Base-by-base conservation (phyloP, 2,888 invertebrate genomes). In the Troides helena region DNA sequence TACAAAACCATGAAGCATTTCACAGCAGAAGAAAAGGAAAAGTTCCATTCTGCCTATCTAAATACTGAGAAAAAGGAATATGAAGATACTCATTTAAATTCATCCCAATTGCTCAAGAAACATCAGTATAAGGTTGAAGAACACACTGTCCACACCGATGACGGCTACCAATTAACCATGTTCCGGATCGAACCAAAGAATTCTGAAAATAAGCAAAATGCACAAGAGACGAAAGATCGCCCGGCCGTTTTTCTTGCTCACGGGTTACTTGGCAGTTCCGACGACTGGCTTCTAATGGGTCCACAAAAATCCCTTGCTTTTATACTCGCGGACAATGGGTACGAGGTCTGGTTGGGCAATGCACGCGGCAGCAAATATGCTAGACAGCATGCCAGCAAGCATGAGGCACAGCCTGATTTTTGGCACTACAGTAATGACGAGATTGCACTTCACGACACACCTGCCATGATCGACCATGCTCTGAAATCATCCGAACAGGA, bases 221-320 rank as follows among this genome's bases (percentile, higher is more conserved):
- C 10, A 43, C 57, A 67, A 21, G 81, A 82, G 65, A 77, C 77
- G 46, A 77, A 75, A 68, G 80, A 80, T 60, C 83, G 80, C 67
- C 92, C 92, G 8, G 92, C 90, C 1, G 93, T 93, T 1, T 87
- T 95, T 71, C 75, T 95, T 57, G 90, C 94, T 86, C 95, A 95
- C 80, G 95, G 96, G 7, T 82, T 97, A 4, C 81, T 95, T n/a
- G 94, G 94, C 61, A 94, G 94, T 74, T 94, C 96, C 0, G 94
- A 95, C 43, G 94, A 95, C 81, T 97, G 95, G 94, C 87, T 96
- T 5, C 86, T 95, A 72, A 94, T 95, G 82, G 94, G 94, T 21
- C 94, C 94, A 0, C 86, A 92, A 69, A 93, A 94, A 72, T 87
- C 90, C 0, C 87, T 92, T 56, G 85, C 89, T 30, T 92, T 85